Conservation (phyloP, 2,797 vertebrate genomes). For the Hirundo rustica region DNA sequence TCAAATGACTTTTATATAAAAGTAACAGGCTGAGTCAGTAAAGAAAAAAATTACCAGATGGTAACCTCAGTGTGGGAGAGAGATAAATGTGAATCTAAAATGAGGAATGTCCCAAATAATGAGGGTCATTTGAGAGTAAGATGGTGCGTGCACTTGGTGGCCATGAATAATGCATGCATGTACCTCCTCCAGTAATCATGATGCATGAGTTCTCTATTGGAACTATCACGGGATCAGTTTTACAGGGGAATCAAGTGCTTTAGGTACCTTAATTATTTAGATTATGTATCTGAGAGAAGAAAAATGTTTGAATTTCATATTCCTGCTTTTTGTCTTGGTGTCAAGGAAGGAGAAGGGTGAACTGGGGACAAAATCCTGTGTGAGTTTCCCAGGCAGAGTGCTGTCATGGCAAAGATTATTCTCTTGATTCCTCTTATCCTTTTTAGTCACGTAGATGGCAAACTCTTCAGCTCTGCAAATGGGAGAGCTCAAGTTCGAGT, state of each 20-base stretch:
- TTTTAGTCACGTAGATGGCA: neutral
- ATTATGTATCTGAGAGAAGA: constrained; percentile 11
- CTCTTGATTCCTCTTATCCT: neutral
- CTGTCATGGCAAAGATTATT: neutral
- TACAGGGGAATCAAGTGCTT: constrained; percentile 22
- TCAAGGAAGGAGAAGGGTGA: neutral
- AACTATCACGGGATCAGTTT: constrained; percentile 27
- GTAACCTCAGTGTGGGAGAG: constrained; percentile 13
- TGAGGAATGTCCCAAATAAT: constrained; percentile 34
- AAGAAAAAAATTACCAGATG: constrained; percentile 49
- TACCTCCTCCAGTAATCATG: constrained; percentile 32
- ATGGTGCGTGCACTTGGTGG: constrained; percentile 27
- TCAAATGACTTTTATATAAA: constrained; percentile 43
- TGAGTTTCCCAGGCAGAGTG: neutral
- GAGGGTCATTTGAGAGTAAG: constrained; percentile 50
- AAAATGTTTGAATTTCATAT: constrained; percentile 20
- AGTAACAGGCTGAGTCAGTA: constrained; percentile 29
- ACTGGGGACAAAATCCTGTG: neutral
- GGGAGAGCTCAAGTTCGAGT: neutral
- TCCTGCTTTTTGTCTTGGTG: neutral
- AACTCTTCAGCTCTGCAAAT: neutral
- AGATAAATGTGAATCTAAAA: constrained; percentile 65
- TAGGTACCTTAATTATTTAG: constrained; percentile 55
- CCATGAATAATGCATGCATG: constrained; percentile 61
- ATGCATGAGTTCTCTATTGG: constrained; percentile 25